A percentile compares a stretch with the other conserved stretches of the same genome.
phyloP scores from a whole-genome alignment of 2,888 invertebrate genomes.

The Dolomedes plantarius region DNA sequence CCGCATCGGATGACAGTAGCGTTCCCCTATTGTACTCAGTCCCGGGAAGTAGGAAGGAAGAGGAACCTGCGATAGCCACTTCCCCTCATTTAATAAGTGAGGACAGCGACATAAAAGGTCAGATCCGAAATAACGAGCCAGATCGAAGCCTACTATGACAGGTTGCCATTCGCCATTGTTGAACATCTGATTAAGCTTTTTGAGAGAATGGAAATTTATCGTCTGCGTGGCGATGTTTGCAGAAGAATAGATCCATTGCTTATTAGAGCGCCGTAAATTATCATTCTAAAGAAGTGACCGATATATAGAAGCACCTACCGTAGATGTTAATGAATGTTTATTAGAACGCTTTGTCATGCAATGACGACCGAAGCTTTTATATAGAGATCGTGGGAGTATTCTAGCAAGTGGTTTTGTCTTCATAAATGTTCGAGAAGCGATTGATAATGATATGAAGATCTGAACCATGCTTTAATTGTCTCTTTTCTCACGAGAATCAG shows the following conservation, averaged over 20 bases:
- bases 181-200: constrained; percentile 55
- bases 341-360: constrained; percentile 54
- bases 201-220: constrained; percentile 49
- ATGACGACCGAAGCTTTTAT: constrained; percentile 12
- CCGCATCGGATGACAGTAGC: not conserved
- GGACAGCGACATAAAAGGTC: constrained; percentile 54
- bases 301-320: not conserved
- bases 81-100: constrained; percentile 44
- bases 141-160: not conserved
- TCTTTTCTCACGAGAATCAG: constrained; percentile 19
- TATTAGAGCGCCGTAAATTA: constrained; percentile 60
- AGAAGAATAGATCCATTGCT: constrained; percentile 33
- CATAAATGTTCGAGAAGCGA: not conserved
- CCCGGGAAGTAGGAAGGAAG: not conserved
- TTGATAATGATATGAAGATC: not conserved
- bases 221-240: constrained; percentile 25
- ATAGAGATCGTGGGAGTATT: constrained; percentile 42
- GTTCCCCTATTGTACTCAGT: not conserved
- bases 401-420: not conserved
- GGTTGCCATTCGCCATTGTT: constrained; percentile 41
- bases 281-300: constrained; percentile 28
- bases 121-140: constrained; percentile 49
- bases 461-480: not conserved
- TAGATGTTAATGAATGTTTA: constrained; percentile 47
- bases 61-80: constrained; percentile 1